Conservation (phyloP, 2,113 vertebrate genomes). For the Rhipidura dahli region DNA sequence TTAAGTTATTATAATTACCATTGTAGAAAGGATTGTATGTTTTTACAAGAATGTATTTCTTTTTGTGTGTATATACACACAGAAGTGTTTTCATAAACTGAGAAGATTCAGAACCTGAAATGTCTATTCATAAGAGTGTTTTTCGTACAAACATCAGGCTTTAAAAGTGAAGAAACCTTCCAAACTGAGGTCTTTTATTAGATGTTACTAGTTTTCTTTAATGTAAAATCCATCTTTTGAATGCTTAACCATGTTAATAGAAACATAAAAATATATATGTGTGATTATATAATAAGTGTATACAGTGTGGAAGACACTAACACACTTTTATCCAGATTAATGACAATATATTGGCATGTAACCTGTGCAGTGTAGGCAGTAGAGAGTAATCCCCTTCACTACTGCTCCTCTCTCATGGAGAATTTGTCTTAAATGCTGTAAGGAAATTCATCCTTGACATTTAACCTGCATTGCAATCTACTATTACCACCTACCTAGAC, state of each 20-base stretch:
- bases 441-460: neutral
- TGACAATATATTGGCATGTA: neutral
- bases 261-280: neutral
- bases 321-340: neutral
- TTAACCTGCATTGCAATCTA: neutral
- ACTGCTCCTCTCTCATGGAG: neutral
- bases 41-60: neutral
- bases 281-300: neutral
- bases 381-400: neutral
- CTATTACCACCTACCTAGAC: neutral
- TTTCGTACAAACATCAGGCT: neutral
- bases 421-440: neutral
- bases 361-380: neutral
- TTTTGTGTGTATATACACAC: neutral
- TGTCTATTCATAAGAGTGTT: neutral
- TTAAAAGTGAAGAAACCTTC: neutral
- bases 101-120: neutral
- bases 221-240: neutral
- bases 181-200: neutral
- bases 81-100: neutral
- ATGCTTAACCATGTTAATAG: rapidly evolving
- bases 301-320: neutral
- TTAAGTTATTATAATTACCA: neutral
- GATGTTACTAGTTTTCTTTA: neutral
- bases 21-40: neutral